Percentiles rank a stretch among this genome's conserved stretches.
Conservation (phyloP, 2,888 invertebrate genomes). For the Hoplodrina ambigua region DNA sequence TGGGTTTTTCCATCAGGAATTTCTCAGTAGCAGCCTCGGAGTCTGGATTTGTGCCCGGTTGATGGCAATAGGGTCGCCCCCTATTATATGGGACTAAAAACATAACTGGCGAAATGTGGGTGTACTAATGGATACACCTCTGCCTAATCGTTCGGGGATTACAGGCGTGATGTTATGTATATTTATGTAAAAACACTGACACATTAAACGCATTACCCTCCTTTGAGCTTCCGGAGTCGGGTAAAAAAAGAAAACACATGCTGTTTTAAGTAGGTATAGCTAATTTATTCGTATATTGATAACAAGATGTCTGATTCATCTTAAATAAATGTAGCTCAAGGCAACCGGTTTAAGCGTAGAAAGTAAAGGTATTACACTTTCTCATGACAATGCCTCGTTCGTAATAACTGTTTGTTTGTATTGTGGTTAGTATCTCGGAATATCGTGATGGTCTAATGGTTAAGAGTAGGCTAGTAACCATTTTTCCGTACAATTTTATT, state of each 20-base stretch:
- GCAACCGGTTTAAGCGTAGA: constrained; percentile 47
- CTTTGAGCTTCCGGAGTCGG: constrained; percentile 4
- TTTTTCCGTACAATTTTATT: too few species aligned
- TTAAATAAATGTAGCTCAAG: constrained; percentile 45
- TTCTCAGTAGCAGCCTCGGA: too few species aligned
- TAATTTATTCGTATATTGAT: constrained; percentile 31
- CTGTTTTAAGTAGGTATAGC: background rate
- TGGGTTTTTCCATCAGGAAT: too few species aligned
- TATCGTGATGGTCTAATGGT: too few species aligned
- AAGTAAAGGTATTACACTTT: constrained; percentile 49
- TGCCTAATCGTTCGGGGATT: too few species aligned
- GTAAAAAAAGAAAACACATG: constrained; percentile 28
- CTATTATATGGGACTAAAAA: too few species aligned
- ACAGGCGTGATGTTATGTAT: too few species aligned
- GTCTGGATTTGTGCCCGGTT: too few species aligned
- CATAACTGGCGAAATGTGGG: too few species aligned
- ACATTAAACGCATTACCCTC: constrained; percentile 8
- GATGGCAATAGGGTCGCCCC: too few species aligned
- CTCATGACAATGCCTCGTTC: constrained; percentile 14
- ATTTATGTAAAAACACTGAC: background rate
- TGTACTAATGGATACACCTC: too few species aligned
- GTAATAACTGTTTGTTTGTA: constrained; percentile 37
- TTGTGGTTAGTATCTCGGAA: constrained; percentile 23
- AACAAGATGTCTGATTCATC: constrained; percentile 39
- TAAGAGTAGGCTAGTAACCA: too few species aligned